phyloP scores from a whole-genome alignment of 2,888 invertebrate genomes.

The Lymantria dispar region DNA sequence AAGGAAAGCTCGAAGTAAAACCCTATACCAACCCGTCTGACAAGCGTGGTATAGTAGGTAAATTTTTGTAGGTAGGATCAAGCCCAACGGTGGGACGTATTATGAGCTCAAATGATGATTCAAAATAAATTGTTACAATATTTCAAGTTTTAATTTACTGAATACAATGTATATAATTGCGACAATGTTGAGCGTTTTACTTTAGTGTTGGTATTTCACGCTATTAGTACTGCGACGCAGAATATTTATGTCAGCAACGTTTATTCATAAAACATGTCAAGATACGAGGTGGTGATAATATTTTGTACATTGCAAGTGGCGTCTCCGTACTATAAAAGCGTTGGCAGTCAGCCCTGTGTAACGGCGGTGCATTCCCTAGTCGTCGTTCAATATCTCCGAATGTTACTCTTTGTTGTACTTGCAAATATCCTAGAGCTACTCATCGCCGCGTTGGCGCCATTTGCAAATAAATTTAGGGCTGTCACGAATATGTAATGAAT shows the following conservation, averaged over 20 bases:
- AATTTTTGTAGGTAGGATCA: too few species aligned
- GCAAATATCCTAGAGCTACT: constrained; percentile 65
- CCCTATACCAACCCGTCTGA: too few species aligned
- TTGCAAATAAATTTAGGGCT: constrained; percentile 78
- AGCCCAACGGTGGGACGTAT: too few species aligned
- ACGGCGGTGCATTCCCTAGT: constrained; percentile 32
- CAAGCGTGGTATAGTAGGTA: too few species aligned
- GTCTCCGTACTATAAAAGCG: constrained; percentile 10
- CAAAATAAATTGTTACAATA: too few species aligned
- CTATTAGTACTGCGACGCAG: constrained; percentile 11
- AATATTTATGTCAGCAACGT: constrained; percentile 12
- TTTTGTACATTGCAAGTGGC: constrained; percentile 4
- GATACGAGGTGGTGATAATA: constrained; percentile 22
- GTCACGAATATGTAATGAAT: constrained; percentile 75
- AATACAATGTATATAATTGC: constrained; percentile 2
- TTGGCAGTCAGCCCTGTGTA: constrained; percentile 28
- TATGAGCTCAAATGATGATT: too few species aligned
- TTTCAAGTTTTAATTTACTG: not conserved
- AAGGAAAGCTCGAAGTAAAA: too few species aligned
- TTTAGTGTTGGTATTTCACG: constrained; percentile 25
- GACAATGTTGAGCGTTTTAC: constrained; percentile 6
- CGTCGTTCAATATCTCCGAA: constrained; percentile 37
- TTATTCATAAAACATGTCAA: constrained; percentile 26
- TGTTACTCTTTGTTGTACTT: constrained; percentile 59
- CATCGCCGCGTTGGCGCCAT: constrained; percentile 73